Evolutionary conservation across 2,888 invertebrate species (phyloP).

Genomic region (Bombylius discolor): DNA sequence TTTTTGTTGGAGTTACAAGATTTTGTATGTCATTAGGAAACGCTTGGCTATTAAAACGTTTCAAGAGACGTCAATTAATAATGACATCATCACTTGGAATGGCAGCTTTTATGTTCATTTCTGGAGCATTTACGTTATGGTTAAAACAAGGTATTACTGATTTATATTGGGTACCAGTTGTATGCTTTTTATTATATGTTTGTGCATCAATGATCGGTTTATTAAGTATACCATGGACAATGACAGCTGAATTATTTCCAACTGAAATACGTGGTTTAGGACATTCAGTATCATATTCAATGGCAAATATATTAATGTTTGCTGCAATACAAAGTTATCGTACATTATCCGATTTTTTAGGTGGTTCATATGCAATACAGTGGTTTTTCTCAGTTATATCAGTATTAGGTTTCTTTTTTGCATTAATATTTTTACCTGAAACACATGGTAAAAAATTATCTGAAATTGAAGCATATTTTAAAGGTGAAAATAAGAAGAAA

Average conservation of each 20-base stretch:
- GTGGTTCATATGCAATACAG: conserved; percentile 41
- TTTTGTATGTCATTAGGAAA: conserved; percentile 45
- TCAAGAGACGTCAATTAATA: conserved; percentile 40
- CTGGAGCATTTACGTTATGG: conserved; percentile 41
- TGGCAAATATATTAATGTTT: conserved; percentile 47
- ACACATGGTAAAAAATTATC: conserved; percentile 48
- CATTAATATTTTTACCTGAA: conserved; percentile 42
- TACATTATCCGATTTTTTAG: conserved; percentile 25
- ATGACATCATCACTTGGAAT: conserved; percentile 42
- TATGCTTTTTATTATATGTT: conserved; percentile 42
- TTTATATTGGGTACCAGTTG: conserved; percentile 39
- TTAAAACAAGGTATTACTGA: conserved; percentile 32
- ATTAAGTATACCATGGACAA: conserved; percentile 50
- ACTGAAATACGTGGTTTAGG: conserved; percentile 46
- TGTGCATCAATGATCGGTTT: conserved; percentile 47
- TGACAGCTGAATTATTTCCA: conserved; percentile 50
- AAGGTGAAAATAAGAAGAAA: conserved; percentile 34
- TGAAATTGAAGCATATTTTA: conserved; percentile 47
- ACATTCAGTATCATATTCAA: conserved; percentile 43
- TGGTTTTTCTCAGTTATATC: conserved; percentile 44
- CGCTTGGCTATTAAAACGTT: conserved; percentile 41
- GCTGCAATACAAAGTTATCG: conserved; percentile 42
- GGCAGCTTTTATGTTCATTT: conserved; percentile 43
- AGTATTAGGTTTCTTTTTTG: conserved; percentile 25
- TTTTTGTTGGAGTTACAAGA: conserved; percentile 43